Evolutionary conservation across 2,113 vertebrate species (phyloP), one percentile per base, ranked within the genome.

Genomic region (Lonchura striata): DNA sequence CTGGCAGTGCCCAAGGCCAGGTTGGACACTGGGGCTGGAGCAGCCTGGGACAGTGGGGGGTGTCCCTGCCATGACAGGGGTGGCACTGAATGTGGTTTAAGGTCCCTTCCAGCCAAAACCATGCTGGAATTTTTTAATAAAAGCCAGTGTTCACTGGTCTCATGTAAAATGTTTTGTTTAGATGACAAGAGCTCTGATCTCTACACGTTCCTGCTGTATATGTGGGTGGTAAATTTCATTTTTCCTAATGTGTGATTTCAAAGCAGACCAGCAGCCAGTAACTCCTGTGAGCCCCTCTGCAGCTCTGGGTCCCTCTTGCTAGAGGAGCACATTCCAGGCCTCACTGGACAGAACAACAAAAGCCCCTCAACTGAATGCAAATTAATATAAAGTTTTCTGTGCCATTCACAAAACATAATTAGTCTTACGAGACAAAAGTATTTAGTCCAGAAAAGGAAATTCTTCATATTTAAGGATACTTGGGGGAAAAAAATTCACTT

Each of bases 381-480:
- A 91, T 21, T 56, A 66, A 79, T 49, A 76, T 22, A 15, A 91
- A 91, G 47, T 72, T 56, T 89, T 89, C 42, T 60, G 37, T 93
- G 84, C 49, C 65, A 64, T 56, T 91, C 94, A 91, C 35, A 78
- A 82, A 94, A 47, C 27, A n/a, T 79, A 91, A 84, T 92, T 82
- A 79, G 49, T 89, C 81, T 93, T 89, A 68, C 16, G 83, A 91
- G 83, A 82, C 53, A 84, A 41, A 95, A 83, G 53, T 53, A 66
- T 56, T 94, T 83, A 91, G 57, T 49, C 74, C 31, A 64, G 78
- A 92, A 92, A 86, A 63, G 42, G 50, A 93, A 49, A 15, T 46
- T 44, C 59, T 86, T 95, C 39, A 19, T 75, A 52, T 86, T 71
- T 92, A 78, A 83, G 86, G 35, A 47, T 59, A 78, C 27, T 70